Conservation (phyloP, 2,113 vertebrate species). For the Xiphorhynchus elegans region DNA sequence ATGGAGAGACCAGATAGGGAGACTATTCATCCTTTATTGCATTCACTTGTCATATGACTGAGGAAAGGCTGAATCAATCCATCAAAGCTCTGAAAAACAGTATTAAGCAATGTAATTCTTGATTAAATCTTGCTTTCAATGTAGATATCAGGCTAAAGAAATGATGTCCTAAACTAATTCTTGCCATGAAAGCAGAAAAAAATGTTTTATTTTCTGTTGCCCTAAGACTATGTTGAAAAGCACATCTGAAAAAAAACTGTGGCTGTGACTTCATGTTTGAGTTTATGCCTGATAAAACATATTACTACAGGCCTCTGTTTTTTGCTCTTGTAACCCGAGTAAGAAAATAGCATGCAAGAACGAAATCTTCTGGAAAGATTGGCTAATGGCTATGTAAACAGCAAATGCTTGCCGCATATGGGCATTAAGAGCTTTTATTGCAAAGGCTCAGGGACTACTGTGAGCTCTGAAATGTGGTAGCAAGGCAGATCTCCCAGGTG, state of each 20-base stretch:
- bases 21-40: not conserved
- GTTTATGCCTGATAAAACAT: slow-evolving; percentile 64
- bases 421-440: slow-evolving; percentile 36
- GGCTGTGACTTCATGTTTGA: slow-evolving; percentile 65
- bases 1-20: not conserved
- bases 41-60: slow-evolving; percentile 15
- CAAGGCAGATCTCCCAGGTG: not conserved
- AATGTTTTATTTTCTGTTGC: not conserved
- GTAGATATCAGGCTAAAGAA: slow-evolving; percentile 4
- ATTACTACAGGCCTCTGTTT: slow-evolving; percentile 53
- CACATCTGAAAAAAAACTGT: slow-evolving; percentile 42
- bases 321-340: slow-evolving; percentile 60
- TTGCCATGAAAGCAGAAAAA: not conserved
- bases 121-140: slow-evolving; percentile 35
- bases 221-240: slow-evolving; percentile 34
- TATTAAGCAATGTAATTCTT: slow-evolving; percentile 24
- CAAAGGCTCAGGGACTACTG: slow-evolving; percentile 22
- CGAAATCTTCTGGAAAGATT: slow-evolving; percentile 64
- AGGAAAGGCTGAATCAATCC: slow-evolving; percentile 20
- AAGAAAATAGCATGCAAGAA: slow-evolving; percentile 62
- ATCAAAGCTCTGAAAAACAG: slow-evolving; percentile 4
- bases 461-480: not conserved
- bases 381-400: slow-evolving; percentile 70
- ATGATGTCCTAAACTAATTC: not conserved
- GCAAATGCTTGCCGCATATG: slow-evolving; percentile 68